These are phyloP conservation scores for Xiphophorus couchianus DNA, from an alignment of 2,113 vertebrate species.

Conservation along the genomic window DNA sequence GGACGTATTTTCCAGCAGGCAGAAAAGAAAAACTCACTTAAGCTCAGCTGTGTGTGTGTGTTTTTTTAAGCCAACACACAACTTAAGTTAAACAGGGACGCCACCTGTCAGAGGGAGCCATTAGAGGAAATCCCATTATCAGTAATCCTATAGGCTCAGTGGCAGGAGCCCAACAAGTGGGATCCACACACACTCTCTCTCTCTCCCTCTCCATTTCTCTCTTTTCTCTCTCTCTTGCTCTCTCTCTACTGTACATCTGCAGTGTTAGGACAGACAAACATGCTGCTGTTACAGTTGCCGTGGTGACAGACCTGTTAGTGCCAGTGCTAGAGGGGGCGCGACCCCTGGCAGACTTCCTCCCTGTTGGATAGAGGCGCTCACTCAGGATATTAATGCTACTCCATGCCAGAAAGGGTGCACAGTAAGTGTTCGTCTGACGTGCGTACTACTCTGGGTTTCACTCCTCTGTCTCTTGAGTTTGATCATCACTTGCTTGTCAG, in stretches of 20 bases:
- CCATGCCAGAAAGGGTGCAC: conserved; percentile 54
- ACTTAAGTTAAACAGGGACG: conserved; percentile 64
- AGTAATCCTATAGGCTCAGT: conserved; percentile 68
- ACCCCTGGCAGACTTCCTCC: conserved; percentile 57
- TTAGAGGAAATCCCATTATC: conserved; percentile 74
- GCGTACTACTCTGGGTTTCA: no score
- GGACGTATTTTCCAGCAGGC: not conserved
- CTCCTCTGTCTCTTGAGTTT: accelerated
- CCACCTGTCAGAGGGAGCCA: conserved; percentile 70
- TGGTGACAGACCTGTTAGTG: conserved; percentile 44
- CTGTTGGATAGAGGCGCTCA: conserved; percentile 34
- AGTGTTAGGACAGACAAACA: not conserved
- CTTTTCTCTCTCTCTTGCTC: conserved; percentile 29
- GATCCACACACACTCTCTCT: conserved; percentile 27
- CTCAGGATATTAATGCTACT: conserved; percentile 65
- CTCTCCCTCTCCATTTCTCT: conserved; percentile 26
- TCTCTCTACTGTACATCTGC: not conserved
- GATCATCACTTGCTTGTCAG: not conserved
- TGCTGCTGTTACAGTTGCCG: conserved; percentile 23
- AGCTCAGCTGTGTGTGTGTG: conserved; percentile 10
- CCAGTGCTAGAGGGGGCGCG: conserved; percentile 41
- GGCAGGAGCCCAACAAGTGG: conserved; percentile 20
- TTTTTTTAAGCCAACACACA: conserved; percentile 45
- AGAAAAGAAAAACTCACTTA: conserved; percentile 31
- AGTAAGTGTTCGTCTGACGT: conserved; percentile 50